phyloP scores from a whole-genome alignment of 2,888 invertebrate genomes.

The Gandaritis pyraliata region DNA sequence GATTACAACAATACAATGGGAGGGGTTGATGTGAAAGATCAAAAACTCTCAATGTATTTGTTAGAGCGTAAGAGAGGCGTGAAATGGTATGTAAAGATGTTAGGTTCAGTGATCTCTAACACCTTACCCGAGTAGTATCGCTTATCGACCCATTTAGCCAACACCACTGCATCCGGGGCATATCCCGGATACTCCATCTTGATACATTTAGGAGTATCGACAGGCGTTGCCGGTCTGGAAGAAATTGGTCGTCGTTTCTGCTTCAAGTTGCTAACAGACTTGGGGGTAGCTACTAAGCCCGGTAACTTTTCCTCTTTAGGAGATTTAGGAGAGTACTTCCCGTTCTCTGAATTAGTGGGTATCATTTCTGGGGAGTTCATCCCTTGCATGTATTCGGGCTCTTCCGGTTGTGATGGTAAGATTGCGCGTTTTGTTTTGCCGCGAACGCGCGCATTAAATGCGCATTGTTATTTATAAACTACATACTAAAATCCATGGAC shows the following conservation, averaged over 20 bases:
- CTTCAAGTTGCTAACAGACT: conserved; percentile 74
- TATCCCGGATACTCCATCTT: conserved; percentile 72
- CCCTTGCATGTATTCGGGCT: conserved; percentile 73
- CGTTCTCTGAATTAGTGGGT: conserved; percentile 68
- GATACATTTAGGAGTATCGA: conserved; percentile 60
- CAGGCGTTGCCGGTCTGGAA: conserved; percentile 75
- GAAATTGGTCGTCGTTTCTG: conserved; percentile 73
- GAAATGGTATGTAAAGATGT: too few species aligned
- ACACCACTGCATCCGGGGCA: conserved; percentile 78
- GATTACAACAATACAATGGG: too few species aligned
- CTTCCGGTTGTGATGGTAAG: conserved; percentile 74
- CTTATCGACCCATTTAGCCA: conserved; percentile 88
- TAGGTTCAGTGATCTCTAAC: conserved; percentile 80
- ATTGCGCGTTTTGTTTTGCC: conserved; percentile 78
- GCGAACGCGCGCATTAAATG: too few species aligned
- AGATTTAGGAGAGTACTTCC: conserved; percentile 65
- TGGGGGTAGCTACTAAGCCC: conserved; percentile 69
- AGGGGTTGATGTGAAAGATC: too few species aligned
- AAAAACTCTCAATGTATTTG: too few species aligned
- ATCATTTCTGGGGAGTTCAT: conserved; percentile 82
- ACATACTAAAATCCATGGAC: too few species aligned
- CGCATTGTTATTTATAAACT: too few species aligned
- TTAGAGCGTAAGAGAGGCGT: too few species aligned
- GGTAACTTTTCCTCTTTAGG: conserved; percentile 74
- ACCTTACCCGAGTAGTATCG: conserved; percentile 87